Conservation (phyloP, 2,888 invertebrate genomes). For the Drosophila planitibia region DNA sequence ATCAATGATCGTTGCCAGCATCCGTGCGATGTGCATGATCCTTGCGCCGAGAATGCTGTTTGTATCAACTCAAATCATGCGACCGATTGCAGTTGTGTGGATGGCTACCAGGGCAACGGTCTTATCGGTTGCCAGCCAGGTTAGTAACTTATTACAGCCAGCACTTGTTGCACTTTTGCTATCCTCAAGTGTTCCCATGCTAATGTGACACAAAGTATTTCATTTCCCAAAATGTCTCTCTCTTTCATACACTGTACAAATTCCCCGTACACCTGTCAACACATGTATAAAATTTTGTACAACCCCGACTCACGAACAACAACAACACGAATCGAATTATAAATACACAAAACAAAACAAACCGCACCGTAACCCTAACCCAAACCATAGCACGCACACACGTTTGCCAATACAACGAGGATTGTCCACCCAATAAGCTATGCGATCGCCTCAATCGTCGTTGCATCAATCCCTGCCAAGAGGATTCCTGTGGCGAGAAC, state of each 20-base stretch:
- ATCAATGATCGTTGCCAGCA: conserved; percentile 93
- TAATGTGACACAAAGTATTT: conserved; percentile 66
- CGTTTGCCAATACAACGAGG: conserved; percentile 95
- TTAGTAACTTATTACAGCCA: conserved; percentile 83
- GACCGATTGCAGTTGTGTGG: conserved; percentile 93
- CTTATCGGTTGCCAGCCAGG: conserved; percentile 93
- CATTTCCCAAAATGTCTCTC: conserved; percentile 42
- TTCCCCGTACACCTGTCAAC: conserved; percentile 63
- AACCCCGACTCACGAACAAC: conserved; percentile 47
- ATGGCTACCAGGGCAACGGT: conserved; percentile 95
- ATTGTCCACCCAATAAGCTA: conserved; percentile 93
- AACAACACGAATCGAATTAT: conserved; percentile 53
- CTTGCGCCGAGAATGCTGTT: conserved; percentile 93
- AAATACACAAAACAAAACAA: conserved; percentile 69
- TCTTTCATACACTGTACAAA: conserved; percentile 83
- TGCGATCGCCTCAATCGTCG: conserved; percentile 94
- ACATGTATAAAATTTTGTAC: conserved; percentile 73
- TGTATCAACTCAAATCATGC: conserved; percentile 95
- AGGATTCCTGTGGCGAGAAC: conserved; percentile 92
- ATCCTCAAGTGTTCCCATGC: conserved; percentile 48
- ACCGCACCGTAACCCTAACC: conserved; percentile 52
- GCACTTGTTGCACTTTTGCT: conserved; percentile 53
- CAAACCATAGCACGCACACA: conserved; percentile 65
- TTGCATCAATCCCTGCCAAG: conserved; percentile 93
- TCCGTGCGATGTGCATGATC: conserved; percentile 94